Evolutionary conservation across 2,888 invertebrate species (phyloP).

Genomic region (Hirtodrosophila duncani): DNA sequence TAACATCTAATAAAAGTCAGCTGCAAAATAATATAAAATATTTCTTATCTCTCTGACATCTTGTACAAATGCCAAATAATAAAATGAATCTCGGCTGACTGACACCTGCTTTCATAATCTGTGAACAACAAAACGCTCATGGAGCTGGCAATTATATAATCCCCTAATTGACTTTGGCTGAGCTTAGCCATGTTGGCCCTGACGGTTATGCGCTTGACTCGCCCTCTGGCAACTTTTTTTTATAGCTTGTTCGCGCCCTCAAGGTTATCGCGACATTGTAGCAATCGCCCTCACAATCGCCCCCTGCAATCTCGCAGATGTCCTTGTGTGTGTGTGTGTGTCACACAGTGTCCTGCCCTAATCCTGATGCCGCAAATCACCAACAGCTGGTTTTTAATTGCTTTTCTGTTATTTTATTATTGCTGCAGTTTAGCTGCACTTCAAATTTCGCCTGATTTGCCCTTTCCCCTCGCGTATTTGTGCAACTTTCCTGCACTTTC

Average conservation of each 20-base stretch:
- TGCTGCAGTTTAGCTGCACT: slow-evolving; percentile 52
- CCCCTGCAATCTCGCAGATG: slow-evolving; percentile 28
- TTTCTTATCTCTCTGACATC: no score
- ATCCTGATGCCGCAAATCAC: slow-evolving; percentile 52
- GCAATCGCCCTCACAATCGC: slow-evolving; percentile 15
- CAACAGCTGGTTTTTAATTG: slow-evolving; percentile 68
- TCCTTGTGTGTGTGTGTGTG: slow-evolving; percentile 16
- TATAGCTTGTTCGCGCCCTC: slow-evolving; percentile 20
- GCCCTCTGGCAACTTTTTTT: slow-evolving; percentile 30
- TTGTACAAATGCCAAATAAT: no score
- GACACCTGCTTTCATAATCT: no score
- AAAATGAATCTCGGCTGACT: no score
- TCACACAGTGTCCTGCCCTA: background rate
- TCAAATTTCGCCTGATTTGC: slow-evolving; percentile 32
- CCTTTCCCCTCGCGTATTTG: no score
- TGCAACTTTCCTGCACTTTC: slow-evolving; percentile 5
- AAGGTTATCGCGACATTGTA: slow-evolving; percentile 47
- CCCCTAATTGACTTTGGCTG: slow-evolving; percentile 38
- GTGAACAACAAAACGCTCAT: background rate
- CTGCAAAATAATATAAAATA: no score
- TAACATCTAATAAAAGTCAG: no score
- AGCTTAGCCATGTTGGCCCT: slow-evolving; percentile 27
- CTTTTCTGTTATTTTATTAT: slow-evolving; percentile 65
- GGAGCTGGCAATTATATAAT: slow-evolving; percentile 38
- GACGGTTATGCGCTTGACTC: slow-evolving; percentile 2